phyloP scores from a whole-genome alignment of 2,888 invertebrate species.

The Ichneumoninae sp. region DNA sequence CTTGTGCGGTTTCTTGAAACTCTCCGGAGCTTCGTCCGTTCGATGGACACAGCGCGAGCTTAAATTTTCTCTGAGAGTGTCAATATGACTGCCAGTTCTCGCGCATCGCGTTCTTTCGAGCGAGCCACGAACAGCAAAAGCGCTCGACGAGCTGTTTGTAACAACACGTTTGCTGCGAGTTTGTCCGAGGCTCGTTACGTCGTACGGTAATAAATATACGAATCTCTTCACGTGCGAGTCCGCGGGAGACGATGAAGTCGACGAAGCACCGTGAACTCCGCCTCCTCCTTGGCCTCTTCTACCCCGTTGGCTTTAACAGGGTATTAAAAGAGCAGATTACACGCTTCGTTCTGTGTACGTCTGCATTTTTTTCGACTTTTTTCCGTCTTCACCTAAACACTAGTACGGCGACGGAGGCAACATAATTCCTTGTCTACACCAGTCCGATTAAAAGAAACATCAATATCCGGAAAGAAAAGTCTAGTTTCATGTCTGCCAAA shows the following conservation, averaged over 20 bases:
- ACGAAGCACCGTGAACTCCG: slow-evolving; percentile 47
- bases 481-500: not conserved
- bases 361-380: not conserved
- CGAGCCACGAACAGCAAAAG: slow-evolving; percentile 43
- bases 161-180: slow-evolving; percentile 2
- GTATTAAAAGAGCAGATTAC: slow-evolving; percentile 43
- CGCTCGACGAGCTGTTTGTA: slow-evolving; percentile 4
- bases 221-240: slow-evolving; percentile 39
- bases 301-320: slow-evolving; percentile 24
- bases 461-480: not conserved
- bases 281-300: slow-evolving; percentile 9
- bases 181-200: slow-evolving; percentile 45
- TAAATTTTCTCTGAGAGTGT: not conserved
- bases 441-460: not conserved
- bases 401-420: not conserved
- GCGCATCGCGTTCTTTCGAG: slow-evolving; percentile 16
- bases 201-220: slow-evolving; percentile 41
- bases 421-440: not conserved
- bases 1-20: slow-evolving; percentile 58
- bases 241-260: slow-evolving; percentile 21
- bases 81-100: slow-evolving; percentile 33
- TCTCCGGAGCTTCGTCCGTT: slow-evolving; percentile 5
- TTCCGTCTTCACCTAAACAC: slow-evolving; percentile 2
- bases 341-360: not conserved
- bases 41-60: not conserved